A percentile compares a stretch with the other conserved stretches of the same genome.
These are phyloP conservation scores for Recurvirostra avosetta DNA, from an alignment of 2,113 vertebrate species.

Conservation along the genomic window DNA sequence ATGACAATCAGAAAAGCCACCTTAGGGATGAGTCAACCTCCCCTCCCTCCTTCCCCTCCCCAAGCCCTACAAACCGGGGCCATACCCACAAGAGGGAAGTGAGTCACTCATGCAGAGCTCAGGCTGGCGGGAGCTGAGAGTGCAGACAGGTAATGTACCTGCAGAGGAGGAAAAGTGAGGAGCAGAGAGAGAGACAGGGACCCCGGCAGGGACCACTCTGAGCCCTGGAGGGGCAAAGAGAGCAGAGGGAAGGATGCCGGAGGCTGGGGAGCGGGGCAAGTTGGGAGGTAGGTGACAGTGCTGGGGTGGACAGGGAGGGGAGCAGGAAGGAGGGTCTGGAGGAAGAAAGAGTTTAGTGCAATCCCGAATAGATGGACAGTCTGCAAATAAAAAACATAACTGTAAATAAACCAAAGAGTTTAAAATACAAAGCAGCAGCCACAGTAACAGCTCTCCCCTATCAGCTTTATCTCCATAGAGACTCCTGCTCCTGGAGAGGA, in stretches of 20 bases:
- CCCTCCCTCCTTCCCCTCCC: slow-evolving; percentile 38
- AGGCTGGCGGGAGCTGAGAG: slow-evolving; percentile 57
- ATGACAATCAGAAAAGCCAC: neutral
- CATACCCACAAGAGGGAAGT: slow-evolving; percentile 55
- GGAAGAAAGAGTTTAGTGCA: slow-evolving; percentile 67
- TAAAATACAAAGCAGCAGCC: slow-evolving; percentile 58
- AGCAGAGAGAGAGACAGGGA: neutral
- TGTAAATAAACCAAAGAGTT: slow-evolving; percentile 34
- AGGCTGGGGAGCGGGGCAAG: slow-evolving; percentile 24
- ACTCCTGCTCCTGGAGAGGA: neutral
- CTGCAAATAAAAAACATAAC: slow-evolving; percentile 72
- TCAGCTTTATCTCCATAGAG: neutral
- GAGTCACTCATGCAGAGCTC: slow-evolving; percentile 63
- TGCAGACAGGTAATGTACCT: slow-evolving; percentile 62
- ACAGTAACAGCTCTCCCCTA: neutral
- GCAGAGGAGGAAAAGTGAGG: slow-evolving; percentile 67
- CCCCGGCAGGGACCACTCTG: neutral
- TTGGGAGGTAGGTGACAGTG: slow-evolving; percentile 7
- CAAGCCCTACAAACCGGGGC: slow-evolving; percentile 48
- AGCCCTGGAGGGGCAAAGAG: slow-evolving; percentile 31
- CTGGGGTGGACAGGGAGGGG: slow-evolving; percentile 8
- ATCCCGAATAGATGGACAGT: slow-evolving; percentile 46
- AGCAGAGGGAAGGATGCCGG: slow-evolving; percentile 62
- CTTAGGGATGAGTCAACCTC: neutral
- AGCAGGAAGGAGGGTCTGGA: slow-evolving; percentile 56